A percentile compares a stretch with the other conserved stretches of the same genome.
phyloP scores from a whole-genome alignment of 1,140 invertebrate genomes.

The Ceratosolen fusciceps region DNA sequence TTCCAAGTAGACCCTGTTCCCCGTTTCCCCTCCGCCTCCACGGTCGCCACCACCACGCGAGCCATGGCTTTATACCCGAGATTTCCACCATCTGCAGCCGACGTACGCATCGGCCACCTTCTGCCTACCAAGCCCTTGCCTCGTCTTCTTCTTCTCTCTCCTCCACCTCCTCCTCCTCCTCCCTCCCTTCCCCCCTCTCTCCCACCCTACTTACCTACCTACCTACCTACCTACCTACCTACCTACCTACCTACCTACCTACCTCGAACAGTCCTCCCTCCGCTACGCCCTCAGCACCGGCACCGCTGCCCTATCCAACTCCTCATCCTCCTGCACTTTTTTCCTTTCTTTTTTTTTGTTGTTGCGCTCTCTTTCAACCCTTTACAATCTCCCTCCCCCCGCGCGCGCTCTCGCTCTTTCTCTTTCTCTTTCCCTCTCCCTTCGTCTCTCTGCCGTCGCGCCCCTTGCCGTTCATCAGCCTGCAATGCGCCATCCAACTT shows the following conservation, averaged over 20 bases:
- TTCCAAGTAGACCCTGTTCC: background rate
- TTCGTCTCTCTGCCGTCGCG: background rate
- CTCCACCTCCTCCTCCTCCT: background rate
- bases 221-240: background rate
- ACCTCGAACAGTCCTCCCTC: background rate
- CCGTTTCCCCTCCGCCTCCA: conserved; percentile 50
- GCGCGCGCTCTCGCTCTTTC: too few species aligned
- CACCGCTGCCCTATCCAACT: background rate
- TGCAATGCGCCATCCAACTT: too few species aligned
- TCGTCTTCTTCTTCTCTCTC: conserved; percentile 25
- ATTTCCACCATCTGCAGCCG: conserved; percentile 69
- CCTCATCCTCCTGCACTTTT: background rate
- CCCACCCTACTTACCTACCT: background rate
- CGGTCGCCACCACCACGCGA: conserved; percentile 1
- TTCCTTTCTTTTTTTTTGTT: background rate
- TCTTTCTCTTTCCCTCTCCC: background rate
- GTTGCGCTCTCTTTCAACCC: conserved; percentile 10
- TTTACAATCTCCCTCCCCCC: background rate
- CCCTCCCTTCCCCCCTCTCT: background rate
- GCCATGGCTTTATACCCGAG: conserved; percentile 55
- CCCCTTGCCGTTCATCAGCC: background rate
- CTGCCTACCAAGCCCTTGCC: conserved; percentile 27
- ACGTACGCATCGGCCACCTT: conserved; percentile 43
- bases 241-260: background rate
- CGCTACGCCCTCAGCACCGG: too few species aligned